These are phyloP conservation scores for Sinocyclocheilus grahami DNA, from an alignment of 2,113 vertebrate species.

Conservation along the genomic window DNA sequence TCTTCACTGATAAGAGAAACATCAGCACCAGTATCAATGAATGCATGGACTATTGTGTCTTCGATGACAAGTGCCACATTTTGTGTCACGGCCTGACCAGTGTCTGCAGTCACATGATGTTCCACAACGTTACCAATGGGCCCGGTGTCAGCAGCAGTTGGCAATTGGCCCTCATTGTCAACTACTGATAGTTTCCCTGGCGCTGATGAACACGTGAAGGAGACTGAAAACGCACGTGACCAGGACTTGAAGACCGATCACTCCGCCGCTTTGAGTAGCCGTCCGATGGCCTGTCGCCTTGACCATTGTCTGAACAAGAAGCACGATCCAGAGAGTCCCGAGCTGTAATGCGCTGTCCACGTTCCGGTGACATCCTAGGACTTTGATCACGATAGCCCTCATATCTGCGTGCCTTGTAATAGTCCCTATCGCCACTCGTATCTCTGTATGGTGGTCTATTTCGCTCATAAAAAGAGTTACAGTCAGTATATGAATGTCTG, in stretches of 20 bases:
- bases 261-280: neutral
- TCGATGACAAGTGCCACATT: neutral
- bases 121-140: neutral
- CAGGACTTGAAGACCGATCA: neutral
- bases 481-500: too few relatives aligned
- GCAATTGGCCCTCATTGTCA: neutral
- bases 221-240: neutral
- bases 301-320: neutral
- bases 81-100: neutral
- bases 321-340: neutral
- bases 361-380: neutral
- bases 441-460: too few relatives aligned
- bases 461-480: too few relatives aligned
- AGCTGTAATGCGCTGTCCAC: neutral
- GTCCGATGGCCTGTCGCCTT: neutral
- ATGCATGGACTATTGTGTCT: neutral
- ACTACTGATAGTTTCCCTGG: neutral
- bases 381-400: neutral
- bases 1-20: neutral
- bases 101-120: neutral
- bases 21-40: slow-evolving; percentile 12
- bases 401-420: neutral
- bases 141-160: slow-evolving; percentile 8
- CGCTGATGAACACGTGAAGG: neutral
- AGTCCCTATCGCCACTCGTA: neutral